Conservation (phyloP, 1,140 invertebrate genomes). For the Listronotus oregonensis region DNA sequence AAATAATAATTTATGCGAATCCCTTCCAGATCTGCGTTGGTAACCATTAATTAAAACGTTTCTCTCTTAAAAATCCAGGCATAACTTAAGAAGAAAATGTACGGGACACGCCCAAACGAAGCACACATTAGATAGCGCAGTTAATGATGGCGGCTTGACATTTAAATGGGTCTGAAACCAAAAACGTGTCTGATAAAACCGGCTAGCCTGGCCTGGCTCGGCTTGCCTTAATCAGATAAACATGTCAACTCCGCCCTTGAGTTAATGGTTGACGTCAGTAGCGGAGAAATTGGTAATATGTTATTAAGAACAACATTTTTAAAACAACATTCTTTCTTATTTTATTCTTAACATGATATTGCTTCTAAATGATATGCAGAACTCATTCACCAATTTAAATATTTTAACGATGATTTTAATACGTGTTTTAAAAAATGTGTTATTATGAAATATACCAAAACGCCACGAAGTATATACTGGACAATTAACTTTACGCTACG, state of each 20-base stretch:
- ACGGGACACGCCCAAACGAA: conserved; percentile 7
- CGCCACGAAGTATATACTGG: too few species aligned
- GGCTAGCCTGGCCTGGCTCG: conserved; percentile 14
- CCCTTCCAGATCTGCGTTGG: too few species aligned
- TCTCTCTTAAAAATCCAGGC: neutral
- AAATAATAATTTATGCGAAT: too few species aligned
- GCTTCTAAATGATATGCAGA: too few species aligned
- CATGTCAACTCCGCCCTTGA: conserved; percentile 53
- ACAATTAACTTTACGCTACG: too few species aligned
- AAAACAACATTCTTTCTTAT: too few species aligned
- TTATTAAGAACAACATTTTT: neutral
- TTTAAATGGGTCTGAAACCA: conserved; percentile 46
- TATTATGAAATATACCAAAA: too few species aligned
- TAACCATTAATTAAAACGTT: too few species aligned
- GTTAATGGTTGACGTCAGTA: conserved; percentile 5
- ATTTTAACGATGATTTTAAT: too few species aligned
- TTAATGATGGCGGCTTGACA: conserved; percentile 52
- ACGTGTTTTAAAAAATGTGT: too few species aligned
- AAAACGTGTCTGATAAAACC: conserved; percentile 47
- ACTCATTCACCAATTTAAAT: too few species aligned
- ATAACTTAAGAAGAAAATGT: neutral
- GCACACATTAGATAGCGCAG: conserved; percentile 45
- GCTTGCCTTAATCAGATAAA: conserved; percentile 51
- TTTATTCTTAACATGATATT: too few species aligned
- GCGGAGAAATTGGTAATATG: conserved; percentile 3